Conservation (phyloP, 2,113 vertebrate genomes). For the Hucho hucho region DNA sequence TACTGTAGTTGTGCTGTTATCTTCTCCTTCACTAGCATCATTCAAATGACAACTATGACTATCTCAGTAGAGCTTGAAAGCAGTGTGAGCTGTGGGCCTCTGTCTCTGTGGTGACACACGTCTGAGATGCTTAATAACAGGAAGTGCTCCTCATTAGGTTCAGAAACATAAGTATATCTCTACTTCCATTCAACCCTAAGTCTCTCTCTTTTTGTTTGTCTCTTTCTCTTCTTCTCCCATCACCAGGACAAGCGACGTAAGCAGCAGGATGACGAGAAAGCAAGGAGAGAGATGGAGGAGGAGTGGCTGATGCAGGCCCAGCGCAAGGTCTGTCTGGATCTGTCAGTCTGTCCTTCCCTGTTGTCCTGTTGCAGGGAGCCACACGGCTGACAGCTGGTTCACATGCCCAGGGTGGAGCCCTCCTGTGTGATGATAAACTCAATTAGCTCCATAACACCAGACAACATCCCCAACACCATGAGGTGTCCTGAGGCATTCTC, state of each 20-base stretch:
- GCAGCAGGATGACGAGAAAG: conserved; percentile 67
- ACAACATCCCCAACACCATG: background rate
- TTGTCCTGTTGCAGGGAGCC: background rate
- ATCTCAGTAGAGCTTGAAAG: no score
- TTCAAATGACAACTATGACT: no score
- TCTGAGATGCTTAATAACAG: background rate
- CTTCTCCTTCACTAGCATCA: background rate
- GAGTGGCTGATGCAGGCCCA: conserved; percentile 69
- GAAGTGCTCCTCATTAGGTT: background rate
- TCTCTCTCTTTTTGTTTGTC: background rate
- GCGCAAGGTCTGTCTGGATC: conserved; percentile 60
- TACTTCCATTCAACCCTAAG: background rate
- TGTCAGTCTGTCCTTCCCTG: background rate
- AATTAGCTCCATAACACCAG: background rate
- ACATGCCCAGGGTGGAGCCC: background rate
- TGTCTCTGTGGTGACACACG: background rate
- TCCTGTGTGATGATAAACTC: conserved; percentile 16
- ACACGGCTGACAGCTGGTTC: background rate
- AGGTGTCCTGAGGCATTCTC: background rate
- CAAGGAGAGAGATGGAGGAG: conserved; percentile 67
- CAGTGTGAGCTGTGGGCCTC: no score
- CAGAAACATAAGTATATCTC: background rate
- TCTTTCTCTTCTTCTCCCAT: conserved; percentile 2
- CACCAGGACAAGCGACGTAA: conserved; percentile 65
- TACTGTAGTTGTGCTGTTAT: background rate